Evolutionary conservation across 2,797 vertebrate species (phyloP), one percentile per base, ranked within the genome.

Genomic region (Cyprinella venusta): DNA sequence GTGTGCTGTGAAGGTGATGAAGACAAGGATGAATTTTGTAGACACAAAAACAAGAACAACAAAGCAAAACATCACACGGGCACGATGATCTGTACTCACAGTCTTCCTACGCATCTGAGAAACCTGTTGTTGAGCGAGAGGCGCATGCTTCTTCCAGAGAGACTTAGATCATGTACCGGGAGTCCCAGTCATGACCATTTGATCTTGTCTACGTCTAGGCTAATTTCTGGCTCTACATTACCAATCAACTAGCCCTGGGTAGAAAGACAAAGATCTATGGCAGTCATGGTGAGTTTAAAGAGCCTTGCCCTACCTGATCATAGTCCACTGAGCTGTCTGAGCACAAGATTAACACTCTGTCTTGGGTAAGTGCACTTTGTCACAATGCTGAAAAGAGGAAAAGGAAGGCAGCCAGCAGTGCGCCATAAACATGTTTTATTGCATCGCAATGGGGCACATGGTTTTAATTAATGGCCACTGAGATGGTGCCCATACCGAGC

Each of bases 381-480:
- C 94, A 94, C 75, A 82, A 78, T 86, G 90, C 92, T 93, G 93
- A 93, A 93, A 93, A 93, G 92, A 87, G 85, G 83, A 45, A 87
- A 93, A 91, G 90, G 91, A 92, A 92, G 86, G 87, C 89, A 92
- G 88, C 90, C 91, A 92, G 89, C 81, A 40, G 88, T 90, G 90
- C 77, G 72, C 92, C 86, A 93, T 94, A 94, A 94, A 94, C 75
- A 63, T 93, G 92, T 89, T 95, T 95, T 94, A 95, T 93, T 90
- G 89, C 91, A 52, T 89, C 74, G 82, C 88, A 87, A 91, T 88
- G 89, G 89, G 90, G 81, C 72, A 80, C 91, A 89, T 90, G 91
- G 88, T 91, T 92, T 92, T 94, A 93, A 94, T 94, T 92, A 94
- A 94, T 91, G 89, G 90, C 84, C 78, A 89, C 83, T 72, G 80